phyloP scores from a whole-genome alignment of 2,113 vertebrate species.

The Bubo scandiacus region DNA sequence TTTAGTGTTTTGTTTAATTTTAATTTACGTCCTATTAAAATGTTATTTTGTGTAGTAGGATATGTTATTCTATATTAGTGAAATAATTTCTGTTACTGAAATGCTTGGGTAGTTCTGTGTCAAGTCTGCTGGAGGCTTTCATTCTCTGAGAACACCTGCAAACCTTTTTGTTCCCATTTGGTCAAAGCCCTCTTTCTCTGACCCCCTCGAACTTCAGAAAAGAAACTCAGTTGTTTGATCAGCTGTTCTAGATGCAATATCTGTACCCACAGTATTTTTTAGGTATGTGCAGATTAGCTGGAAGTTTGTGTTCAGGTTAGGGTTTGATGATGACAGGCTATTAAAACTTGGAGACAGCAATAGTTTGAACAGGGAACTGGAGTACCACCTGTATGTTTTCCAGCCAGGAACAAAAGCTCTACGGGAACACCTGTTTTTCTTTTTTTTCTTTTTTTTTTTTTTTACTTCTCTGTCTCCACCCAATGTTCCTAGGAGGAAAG shows the following conservation, averaged over 20 bases:
- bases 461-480: slow-evolving; percentile 3
- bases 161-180: background rate
- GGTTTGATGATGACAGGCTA: background rate
- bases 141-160: background rate
- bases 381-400: background rate
- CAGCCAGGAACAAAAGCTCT: background rate
- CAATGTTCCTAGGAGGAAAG: background rate
- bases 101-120: background rate
- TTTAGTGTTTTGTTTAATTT: background rate
- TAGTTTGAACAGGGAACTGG: background rate
- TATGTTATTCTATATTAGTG: background rate
- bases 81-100: background rate
- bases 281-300: background rate
- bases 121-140: background rate
- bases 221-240: background rate
- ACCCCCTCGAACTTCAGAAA: background rate
- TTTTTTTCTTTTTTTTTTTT: background rate
- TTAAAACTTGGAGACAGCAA: background rate
- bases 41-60: background rate
- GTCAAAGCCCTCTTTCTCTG: background rate
- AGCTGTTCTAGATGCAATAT: background rate
- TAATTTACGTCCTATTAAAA: background rate
- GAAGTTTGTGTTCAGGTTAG: background rate
- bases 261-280: background rate
- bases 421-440: slow-evolving; percentile 39